Percentiles rank a stretch among this genome's conserved stretches.
Conservation (phyloP, 1,140 invertebrate species). For the Doryteuthis pealeii region DNA sequence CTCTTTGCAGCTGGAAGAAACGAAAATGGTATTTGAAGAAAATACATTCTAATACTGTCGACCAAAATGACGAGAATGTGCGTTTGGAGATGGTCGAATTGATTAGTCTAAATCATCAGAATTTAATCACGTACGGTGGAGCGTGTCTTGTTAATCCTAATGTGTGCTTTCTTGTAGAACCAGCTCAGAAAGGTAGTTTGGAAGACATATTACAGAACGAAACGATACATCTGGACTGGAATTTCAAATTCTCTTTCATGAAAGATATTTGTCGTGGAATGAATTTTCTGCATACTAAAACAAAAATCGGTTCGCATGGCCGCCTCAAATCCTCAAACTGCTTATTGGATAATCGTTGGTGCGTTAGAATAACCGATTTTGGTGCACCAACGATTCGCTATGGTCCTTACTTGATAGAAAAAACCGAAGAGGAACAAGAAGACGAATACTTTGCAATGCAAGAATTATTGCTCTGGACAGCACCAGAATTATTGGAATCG, state of each 20-base stretch:
- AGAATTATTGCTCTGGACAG: constrained; percentile 74
- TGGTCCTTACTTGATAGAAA: no score
- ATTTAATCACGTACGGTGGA: constrained; percentile 30
- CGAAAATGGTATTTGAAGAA: no score
- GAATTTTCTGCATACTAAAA: constrained; percentile 42
- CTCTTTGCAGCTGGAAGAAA: no score
- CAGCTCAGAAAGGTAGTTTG: constrained; percentile 68
- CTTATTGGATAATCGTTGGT: constrained; percentile 93
- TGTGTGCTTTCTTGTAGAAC: constrained; percentile 31
- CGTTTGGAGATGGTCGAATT: constrained; percentile 29
- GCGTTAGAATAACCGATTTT: constrained; percentile 94
- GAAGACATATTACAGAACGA: constrained; percentile 75
- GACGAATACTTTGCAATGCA: neutral
- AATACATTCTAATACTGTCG: constrained; percentile 23
- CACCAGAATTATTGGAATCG: constrained; percentile 80
- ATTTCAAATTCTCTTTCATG: constrained; percentile 88
- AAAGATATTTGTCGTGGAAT: constrained; percentile 71
- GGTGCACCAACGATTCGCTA: constrained; percentile 61
- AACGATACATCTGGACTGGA: constrained; percentile 84
- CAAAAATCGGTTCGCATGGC: constrained; percentile 86
- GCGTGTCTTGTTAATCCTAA: constrained; percentile 32
- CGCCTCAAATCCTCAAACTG: constrained; percentile 95
- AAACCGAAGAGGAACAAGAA: neutral
- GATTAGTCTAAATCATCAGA: constrained; percentile 31
- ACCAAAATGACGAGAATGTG: constrained; percentile 23